These are phyloP conservation scores for Hyperopisus bebe DNA, from an alignment of 2,113 vertebrate genomes.

Conservation along the genomic window DNA sequence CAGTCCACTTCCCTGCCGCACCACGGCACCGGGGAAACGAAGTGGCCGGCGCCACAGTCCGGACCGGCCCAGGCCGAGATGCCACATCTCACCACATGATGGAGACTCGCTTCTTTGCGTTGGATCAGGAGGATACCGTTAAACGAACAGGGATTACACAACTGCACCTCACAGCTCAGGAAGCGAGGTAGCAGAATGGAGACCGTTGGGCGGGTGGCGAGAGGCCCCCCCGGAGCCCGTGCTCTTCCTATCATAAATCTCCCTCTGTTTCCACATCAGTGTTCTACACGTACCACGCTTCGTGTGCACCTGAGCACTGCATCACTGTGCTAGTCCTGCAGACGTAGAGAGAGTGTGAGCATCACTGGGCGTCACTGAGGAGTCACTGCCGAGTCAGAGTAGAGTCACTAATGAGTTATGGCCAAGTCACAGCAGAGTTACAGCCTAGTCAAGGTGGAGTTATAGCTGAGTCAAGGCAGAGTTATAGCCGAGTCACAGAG, in stretches of 20 bases:
- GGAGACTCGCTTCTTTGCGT: not conserved
- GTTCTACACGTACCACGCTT: not conserved
- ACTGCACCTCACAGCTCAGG: not conserved
- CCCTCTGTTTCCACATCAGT: not conserved
- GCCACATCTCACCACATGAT: not conserved
- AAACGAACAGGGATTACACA: not conserved
- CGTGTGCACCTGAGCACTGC: not conserved
- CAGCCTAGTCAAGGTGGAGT: not conserved
- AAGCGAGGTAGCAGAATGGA: not conserved
- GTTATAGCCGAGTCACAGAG: not conserved
- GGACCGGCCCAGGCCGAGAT: not conserved
- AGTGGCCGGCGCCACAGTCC: not conserved
- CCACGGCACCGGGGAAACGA: not conserved
- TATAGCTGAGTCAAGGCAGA: not conserved
- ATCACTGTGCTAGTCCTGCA: not conserved
- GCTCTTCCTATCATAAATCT: slow-evolving; percentile 15
- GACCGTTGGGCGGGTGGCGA: not conserved
- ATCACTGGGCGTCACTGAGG: not conserved
- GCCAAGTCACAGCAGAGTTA: not conserved
- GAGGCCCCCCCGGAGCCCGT: not conserved
- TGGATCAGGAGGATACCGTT: not conserved
- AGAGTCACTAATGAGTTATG: not conserved
- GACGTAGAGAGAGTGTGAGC: not conserved
- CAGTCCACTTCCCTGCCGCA: slow-evolving; percentile 7
- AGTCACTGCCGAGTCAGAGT: not conserved